Base-by-base conservation (phyloP, 2,888 invertebrate species). In the Thecocarcelia acutangulata region DNA sequence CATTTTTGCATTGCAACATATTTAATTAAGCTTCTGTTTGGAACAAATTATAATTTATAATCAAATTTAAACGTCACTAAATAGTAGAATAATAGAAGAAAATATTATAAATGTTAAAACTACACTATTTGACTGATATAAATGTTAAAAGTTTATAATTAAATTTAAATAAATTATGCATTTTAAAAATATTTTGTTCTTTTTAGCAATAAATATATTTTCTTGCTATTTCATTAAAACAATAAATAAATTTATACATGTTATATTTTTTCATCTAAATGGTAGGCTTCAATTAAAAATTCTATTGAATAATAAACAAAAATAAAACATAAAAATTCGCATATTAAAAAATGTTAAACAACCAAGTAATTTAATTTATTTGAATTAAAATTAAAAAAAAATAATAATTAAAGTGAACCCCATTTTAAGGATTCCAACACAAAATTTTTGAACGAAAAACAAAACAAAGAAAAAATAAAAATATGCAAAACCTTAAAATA, bases 191-290 rank as follows among this genome's bases (percentile, higher is more conserved):
- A 33, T 63, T n/a, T 54, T 59, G 59, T 54, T 59, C 1, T 50
- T 44, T 48, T 80, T 37, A 75, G 56, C 54, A 63, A 46, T 79
- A 63, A 42, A 64, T 74, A 24, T 52, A 17, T 72, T 54, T 66
- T 48, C 42, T 70, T 52, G 56, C 50, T 56, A 48, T 50, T 15
- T 80, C 61, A 70, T 64, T 70, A 80, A 44, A 48, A 75, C 63
- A 44, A 61, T 48, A 72, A 68, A 64, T 59, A 68, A 72, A 80
- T 83, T 83, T 83, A 83, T 80, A 52, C 58, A 58, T 77, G 80
- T 83, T 77, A 77, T 83, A 83, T 73, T 69, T 80, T 80, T 76
- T 69, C 76, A 80, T 76, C 63, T 66, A 58, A 19, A 75, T 70
- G 54, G 68, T 68, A 70, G 48, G 63, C 37, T 54, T 61, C 52